These are phyloP conservation scores for Blastomussa wellsi DNA, from an alignment of 92 coral and sea anemone species.

Conservation along the genomic window DNA sequence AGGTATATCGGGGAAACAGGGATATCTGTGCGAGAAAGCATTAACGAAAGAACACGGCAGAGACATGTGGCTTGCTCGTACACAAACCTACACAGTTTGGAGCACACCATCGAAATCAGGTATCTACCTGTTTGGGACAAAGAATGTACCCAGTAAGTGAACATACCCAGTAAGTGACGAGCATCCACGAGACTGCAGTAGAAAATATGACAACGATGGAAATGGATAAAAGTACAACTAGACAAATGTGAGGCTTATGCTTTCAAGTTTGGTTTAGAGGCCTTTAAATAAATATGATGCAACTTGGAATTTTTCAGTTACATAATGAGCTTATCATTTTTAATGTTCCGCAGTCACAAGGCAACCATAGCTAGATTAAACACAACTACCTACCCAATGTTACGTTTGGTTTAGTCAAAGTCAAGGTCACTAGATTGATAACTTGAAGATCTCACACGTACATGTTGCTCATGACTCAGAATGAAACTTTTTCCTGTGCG, in stretches of 20 bases:
- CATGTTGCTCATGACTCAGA: slow-evolving; percentile 6
- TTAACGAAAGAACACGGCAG: too few relatives aligned
- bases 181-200: too few relatives aligned
- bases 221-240: background rate
- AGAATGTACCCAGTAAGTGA: too few relatives aligned
- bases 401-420: background rate
- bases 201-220: background rate
- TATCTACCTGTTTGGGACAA: too few relatives aligned
- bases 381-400: background rate
- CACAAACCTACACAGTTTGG: too few relatives aligned
- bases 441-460: background rate
- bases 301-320: background rate
- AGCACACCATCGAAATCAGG: too few relatives aligned
- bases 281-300: too few relatives aligned
- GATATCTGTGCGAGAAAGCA: too few relatives aligned
- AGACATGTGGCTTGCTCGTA: too few relatives aligned
- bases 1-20: too few relatives aligned
- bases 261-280: background rate
- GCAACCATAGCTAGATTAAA: background rate
- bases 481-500: slow-evolving; percentile 35
- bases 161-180: too few relatives aligned
- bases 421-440: background rate
- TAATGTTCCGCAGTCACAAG: background rate
- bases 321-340: background rate
- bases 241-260: background rate